Evolutionary conservation across 2,888 invertebrate species (phyloP).

Genomic region (Globia sparganii): DNA sequence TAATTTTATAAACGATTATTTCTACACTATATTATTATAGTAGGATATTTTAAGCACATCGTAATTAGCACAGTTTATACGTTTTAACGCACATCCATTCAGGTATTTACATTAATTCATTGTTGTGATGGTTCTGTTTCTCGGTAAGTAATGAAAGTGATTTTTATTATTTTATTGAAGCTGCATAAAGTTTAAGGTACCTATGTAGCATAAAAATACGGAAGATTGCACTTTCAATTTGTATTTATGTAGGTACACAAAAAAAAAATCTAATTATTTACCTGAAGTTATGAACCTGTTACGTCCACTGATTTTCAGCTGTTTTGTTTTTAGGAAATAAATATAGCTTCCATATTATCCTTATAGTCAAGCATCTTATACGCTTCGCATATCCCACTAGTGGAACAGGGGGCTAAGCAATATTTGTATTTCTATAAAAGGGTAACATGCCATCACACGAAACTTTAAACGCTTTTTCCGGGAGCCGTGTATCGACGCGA

Average conservation of each 20-base stretch:
- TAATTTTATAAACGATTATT: background rate
- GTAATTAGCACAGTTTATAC: background rate
- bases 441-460: constrained; percentile 78
- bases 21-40: background rate
- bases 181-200: background rate
- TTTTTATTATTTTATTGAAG: background rate
- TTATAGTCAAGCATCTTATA: background rate
- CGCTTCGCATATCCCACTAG: constrained; percentile 44
- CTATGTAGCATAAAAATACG: background rate
- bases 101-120: background rate
- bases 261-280: background rate
- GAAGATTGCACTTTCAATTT: background rate
- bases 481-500: constrained; percentile 71
- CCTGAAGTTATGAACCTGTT: too few species aligned
- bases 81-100: background rate
- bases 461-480: constrained; percentile 85
- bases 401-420: constrained; percentile 71
- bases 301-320: background rate
- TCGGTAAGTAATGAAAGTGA: background rate
- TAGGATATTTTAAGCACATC: background rate
- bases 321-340: background rate
- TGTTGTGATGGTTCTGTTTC: background rate
- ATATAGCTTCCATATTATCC: background rate
- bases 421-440: constrained; percentile 83
- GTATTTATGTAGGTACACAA: background rate